A percentile compares a stretch with the other conserved stretches of the same genome.
Evolutionary conservation across 1,140 invertebrate species (phyloP).

Genomic region (Procambarus virginalis): DNA sequence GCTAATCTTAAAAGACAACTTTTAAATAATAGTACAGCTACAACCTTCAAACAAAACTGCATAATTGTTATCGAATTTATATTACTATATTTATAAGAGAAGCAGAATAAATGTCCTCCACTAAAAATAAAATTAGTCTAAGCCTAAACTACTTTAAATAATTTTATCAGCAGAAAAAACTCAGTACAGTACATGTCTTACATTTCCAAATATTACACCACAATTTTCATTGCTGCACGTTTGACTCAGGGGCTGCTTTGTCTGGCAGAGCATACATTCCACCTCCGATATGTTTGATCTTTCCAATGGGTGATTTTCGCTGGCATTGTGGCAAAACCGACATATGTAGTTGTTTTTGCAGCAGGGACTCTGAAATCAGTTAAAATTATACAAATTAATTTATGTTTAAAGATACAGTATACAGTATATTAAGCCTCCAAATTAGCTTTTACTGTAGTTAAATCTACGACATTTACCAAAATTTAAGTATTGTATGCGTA

Average conservation of each 20-base stretch:
- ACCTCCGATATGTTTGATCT: conserved; percentile 87
- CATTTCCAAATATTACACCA: conserved; percentile 85
- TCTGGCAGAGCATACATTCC: conserved; percentile 86
- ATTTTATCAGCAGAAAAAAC: too few relatives aligned
- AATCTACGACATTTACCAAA: background rate
- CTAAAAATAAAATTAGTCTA: too few relatives aligned
- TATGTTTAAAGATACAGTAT: background rate
- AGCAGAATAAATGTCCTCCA: too few relatives aligned
- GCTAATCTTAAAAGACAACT: too few relatives aligned
- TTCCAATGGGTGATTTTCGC: conserved; percentile 87
- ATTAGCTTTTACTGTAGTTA: too few relatives aligned
- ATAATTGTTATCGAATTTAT: too few relatives aligned
- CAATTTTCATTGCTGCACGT: conserved; percentile 82
- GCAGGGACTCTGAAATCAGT: conserved; percentile 83
- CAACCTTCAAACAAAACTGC: too few relatives aligned
- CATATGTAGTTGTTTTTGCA: conserved; percentile 91
- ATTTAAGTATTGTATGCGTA: background rate
- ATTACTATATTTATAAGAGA: too few relatives aligned
- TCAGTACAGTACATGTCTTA: conserved; percentile 71
- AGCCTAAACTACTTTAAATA: too few relatives aligned
- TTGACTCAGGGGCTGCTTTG: conserved; percentile 85
- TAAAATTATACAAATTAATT: background rate
- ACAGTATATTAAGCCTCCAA: background rate
- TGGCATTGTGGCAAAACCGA: conserved; percentile 91
- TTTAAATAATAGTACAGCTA: too few relatives aligned